Evolutionary conservation across 2,888 invertebrate species (phyloP).

Genomic region (Euproctis similis): DNA sequence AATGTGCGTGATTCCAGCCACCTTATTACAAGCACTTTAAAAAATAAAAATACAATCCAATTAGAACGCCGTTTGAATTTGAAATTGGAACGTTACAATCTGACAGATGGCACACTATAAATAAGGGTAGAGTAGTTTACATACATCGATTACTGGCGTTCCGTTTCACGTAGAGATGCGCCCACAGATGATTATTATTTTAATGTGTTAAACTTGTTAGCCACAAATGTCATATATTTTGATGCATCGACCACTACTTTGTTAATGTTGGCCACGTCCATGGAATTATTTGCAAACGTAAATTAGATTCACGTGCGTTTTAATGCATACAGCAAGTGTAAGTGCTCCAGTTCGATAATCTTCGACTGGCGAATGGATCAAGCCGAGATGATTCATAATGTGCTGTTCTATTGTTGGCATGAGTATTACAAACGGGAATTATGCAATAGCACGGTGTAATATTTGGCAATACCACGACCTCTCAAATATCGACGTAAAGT

Average conservation of each 20-base stretch:
- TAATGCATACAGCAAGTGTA: constrained; percentile 69
- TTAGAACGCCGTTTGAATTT: constrained; percentile 67
- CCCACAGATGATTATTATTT: too few relatives aligned
- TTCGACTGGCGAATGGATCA: constrained; percentile 65
- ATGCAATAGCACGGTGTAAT: too few relatives aligned
- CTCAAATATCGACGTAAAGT: too few relatives aligned
- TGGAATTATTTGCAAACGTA: constrained; percentile 59
- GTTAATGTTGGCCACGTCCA: constrained; percentile 52
- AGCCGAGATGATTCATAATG: constrained; percentile 68
- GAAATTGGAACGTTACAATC: constrained; percentile 66
- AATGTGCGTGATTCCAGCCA: constrained; percentile 60
- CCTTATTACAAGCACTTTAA: constrained; percentile 68
- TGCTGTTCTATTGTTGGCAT: constrained; percentile 68
- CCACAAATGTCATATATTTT: constrained; percentile 62
- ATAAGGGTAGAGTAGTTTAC: constrained; percentile 57
- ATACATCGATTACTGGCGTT: constrained; percentile 41
- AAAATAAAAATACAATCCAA: constrained; percentile 74
- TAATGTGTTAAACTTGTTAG: constrained; percentile 61
- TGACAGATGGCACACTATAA: constrained; percentile 72
- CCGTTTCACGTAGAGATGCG: constrained; percentile 37
- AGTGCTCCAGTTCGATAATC: constrained; percentile 73
- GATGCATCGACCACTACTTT: constrained; percentile 67
- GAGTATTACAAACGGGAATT: constrained; percentile 57
- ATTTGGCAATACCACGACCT: too few relatives aligned
- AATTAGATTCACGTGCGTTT: constrained; percentile 74